Percentiles rank a stretch among this genome's conserved stretches.
Conservation (phyloP, 2,888 invertebrate species). For the Coremacera marginata region DNA sequence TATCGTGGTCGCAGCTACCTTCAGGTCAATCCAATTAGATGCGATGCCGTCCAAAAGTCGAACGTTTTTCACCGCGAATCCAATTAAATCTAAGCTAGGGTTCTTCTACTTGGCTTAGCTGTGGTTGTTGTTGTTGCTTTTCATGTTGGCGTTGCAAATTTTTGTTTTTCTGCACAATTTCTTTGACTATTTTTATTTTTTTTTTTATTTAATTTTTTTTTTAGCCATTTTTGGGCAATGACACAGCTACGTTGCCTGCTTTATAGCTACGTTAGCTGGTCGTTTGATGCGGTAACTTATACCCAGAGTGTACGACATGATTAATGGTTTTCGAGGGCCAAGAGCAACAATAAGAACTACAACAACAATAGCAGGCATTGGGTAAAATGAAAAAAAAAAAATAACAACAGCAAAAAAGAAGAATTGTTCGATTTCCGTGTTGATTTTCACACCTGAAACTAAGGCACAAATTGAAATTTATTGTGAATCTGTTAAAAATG, state of each 20-base stretch:
- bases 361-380: slow-evolving; percentile 20
- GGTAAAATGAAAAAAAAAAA: not conserved
- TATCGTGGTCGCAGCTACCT: slow-evolving; percentile 21
- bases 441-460: slow-evolving; percentile 66
- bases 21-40: slow-evolving; percentile 55
- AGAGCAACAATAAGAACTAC: slow-evolving; percentile 51
- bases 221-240: slow-evolving; percentile 54
- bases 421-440: slow-evolving; percentile 51
- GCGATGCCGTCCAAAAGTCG: slow-evolving; percentile 46
- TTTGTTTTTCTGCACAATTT: slow-evolving; percentile 25
- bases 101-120: slow-evolving; percentile 13
- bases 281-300: slow-evolving; percentile 22
- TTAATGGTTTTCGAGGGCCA: slow-evolving; percentile 67
- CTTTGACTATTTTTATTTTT: slow-evolving; percentile 40
- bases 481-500: slow-evolving; percentile 44
- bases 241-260: slow-evolving; percentile 44
- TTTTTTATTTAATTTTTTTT: slow-evolving; percentile 56
- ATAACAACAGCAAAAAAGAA: not conserved
- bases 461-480: slow-evolving; percentile 53
- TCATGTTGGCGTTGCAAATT: not conserved
- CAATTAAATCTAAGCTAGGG: slow-evolving; percentile 54
- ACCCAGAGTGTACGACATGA: slow-evolving; percentile 58
- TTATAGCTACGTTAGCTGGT: not conserved
- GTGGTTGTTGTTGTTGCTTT: slow-evolving; percentile 22
- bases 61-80: slow-evolving; percentile 53